Conservation (phyloP, 2,113 vertebrate genomes). For the Phyllostomus hastatus region DNA sequence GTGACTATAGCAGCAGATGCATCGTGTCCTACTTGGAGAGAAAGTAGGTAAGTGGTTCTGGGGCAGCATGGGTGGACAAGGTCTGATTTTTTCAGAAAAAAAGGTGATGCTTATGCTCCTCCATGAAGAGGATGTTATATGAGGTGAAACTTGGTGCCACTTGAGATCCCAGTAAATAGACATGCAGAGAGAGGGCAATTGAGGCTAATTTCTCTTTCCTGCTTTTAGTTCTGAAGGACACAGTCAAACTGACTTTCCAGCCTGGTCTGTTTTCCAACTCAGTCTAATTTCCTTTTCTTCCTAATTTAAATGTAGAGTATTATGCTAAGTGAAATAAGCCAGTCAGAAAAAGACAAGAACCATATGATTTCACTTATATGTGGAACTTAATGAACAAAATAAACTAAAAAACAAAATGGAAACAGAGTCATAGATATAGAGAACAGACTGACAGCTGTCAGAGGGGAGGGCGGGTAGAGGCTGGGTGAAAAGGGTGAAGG, state of each 20-base stretch:
- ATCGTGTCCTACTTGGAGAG: background rate
- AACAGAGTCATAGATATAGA: no score
- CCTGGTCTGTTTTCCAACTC: background rate
- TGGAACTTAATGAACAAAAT: no score
- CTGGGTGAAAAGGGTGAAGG: no score
- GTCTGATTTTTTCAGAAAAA: background rate
- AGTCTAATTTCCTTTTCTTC: slow-evolving; percentile 34
- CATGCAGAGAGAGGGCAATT: background rate
- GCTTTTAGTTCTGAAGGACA: background rate
- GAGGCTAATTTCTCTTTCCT: background rate
- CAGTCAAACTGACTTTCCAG: background rate
- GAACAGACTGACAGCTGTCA: no score
- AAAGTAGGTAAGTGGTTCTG: background rate
- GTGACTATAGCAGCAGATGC: background rate
- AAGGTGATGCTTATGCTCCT: background rate
- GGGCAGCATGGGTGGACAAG: no score
- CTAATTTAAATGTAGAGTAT: background rate
- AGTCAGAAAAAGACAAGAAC: no score
- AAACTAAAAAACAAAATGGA: no score
- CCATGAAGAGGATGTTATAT: background rate
- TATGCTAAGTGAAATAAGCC: no score
- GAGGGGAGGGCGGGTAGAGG: no score
- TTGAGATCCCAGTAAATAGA: background rate
- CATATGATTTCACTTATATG: no score
- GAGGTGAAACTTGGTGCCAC: background rate